These are phyloP conservation scores for Geodia barretti DNA, from an alignment of 37 sponge, comb jelly and placozoan genomes.

Conservation along the genomic window DNA sequence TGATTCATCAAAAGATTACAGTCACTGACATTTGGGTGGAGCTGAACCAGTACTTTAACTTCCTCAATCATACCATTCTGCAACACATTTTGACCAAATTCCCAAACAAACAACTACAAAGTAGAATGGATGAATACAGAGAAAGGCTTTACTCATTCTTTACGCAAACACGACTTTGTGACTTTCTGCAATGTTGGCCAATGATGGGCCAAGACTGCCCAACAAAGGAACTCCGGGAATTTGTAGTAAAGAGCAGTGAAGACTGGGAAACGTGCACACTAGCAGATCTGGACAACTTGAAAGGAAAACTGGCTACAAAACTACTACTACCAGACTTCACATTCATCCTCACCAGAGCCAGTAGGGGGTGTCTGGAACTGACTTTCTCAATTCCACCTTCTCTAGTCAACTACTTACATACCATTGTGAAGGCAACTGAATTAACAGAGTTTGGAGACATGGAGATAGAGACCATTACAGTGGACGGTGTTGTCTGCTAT, in stretches of 20 bases:
- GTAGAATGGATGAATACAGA: neutral
- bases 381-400: neutral
- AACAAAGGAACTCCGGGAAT: neutral
- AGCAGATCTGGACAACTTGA: neutral
- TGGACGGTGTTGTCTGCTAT: neutral
- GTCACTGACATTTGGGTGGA: neutral
- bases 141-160: neutral
- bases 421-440: neutral
- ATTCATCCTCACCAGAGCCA: neutral
- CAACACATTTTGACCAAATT: neutral
- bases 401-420: neutral
- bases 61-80: neutral
- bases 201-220: neutral
- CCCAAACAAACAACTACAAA: neutral
- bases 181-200: neutral
- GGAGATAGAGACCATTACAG: neutral
- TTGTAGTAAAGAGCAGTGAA: neutral
- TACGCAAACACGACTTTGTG: neutral
- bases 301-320: neutral
- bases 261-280: neutral
- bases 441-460: neutral
- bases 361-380: neutral
- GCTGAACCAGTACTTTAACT: neutral
- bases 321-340: neutral
- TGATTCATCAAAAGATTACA: neutral